phyloP scores from a whole-genome alignment of 2,113 vertebrate genomes.

The Caloenas nicobarica region DNA sequence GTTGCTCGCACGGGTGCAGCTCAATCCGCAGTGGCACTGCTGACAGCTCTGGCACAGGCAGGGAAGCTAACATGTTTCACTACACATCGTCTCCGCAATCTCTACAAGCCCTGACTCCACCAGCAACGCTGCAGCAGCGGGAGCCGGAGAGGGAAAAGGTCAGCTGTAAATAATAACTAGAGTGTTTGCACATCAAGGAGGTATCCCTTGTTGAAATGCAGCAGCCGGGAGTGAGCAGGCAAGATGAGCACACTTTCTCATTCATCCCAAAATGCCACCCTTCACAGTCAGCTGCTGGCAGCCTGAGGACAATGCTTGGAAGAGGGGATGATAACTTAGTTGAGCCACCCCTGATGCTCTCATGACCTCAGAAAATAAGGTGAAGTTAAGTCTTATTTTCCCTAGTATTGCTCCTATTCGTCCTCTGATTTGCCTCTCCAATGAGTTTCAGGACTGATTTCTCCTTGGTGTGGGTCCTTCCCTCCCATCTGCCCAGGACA shows the following conservation, averaged over 20 bases:
- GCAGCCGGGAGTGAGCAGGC: not conserved
- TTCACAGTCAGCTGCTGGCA: not conserved
- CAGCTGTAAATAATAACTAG: slow-evolving; percentile 42
- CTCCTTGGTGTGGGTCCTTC: not conserved
- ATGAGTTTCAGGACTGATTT: not conserved
- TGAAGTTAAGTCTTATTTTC: not conserved
- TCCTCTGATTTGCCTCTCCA: not conserved
- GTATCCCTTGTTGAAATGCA: slow-evolving; percentile 12
- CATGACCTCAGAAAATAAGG: not conserved
- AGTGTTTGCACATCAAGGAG: slow-evolving; percentile 29
- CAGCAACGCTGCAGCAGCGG: not conserved
- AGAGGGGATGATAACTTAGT: not conserved
- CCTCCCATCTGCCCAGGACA: not conserved
- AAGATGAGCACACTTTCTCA: not conserved
- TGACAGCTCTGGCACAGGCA: slow-evolving; percentile 38
- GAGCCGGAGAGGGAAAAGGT: slow-evolving; percentile 31
- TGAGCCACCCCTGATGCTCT: not conserved
- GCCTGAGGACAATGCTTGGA: not conserved
- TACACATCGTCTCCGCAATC: not conserved
- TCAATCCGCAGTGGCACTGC: not conserved
- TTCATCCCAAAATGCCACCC: not conserved
- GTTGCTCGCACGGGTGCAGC: not conserved
- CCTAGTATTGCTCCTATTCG: not conserved
- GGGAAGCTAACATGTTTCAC: not conserved
- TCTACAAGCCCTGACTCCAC: slow-evolving; percentile 7